Evolutionary conservation across 1,140 invertebrate genomes (phyloP), one percentile per base, ranked within the genome.

Genomic region (Orius insidiosus): DNA sequence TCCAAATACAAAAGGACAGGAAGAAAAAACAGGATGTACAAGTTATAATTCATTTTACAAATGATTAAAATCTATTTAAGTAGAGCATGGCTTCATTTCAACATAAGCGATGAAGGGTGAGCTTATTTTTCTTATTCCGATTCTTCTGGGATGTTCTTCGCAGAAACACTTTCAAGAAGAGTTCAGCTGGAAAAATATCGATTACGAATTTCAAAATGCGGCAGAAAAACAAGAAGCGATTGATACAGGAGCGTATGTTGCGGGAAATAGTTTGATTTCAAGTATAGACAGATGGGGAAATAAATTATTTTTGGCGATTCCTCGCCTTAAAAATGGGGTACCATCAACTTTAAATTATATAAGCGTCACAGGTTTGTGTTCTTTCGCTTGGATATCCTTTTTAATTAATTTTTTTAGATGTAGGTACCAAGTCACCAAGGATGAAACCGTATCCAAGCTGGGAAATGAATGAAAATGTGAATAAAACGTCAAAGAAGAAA

Each of bases 231-330:
- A 69, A 53, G 61, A 73, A 47, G 61, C 65, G 18, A 65, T 78
- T 10, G 62, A 68, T 5, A 69, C 62, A 36, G 71, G 72, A 16
- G 59, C 66, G 49, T 84, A 74, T 57, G 63, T 78, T 5, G 69
- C 65, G 15, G 68, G 65, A 45, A 76, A 83, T 58, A 80, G 78
- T 61, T 59, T 83, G 49, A 77, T 78, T 1, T 59, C 80, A 9
- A 78, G 80, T 31, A 44, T 86, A 39, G 76, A 71, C 19, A 62
- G 72, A 37, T 84, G 78, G 78, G 65, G 71, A 40, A 71, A 83
- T 58, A 81, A 79, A 65, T 54, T 85, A 37, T 83, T 86, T 56
- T 62, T 85, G 36, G 81, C 80, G 2, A 68, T 81, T 4, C 80
- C 80, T 8, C 67, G 78, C 52, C 80, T 78, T 75, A 72, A 72